These are phyloP conservation scores for Hiodon tergisus DNA, from an alignment of 2,113 vertebrate species.

Conservation along the genomic window DNA sequence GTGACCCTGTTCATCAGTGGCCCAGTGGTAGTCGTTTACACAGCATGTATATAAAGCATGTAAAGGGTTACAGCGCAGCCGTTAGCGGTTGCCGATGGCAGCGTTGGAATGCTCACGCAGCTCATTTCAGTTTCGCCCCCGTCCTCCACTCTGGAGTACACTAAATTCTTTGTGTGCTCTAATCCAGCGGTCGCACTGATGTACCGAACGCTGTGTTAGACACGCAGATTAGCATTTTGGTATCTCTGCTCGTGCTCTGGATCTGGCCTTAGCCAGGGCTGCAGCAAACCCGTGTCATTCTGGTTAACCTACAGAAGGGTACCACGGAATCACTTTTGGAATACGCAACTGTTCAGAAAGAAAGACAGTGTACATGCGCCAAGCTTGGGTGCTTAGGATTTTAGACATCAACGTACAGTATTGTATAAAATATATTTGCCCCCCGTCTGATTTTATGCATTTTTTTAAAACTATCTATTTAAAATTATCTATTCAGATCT, in stretches of 20 bases:
- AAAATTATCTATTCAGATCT: too few species aligned
- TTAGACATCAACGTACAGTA: too few species aligned
- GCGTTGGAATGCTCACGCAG: background rate
- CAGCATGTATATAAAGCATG: background rate
- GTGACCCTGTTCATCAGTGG: background rate
- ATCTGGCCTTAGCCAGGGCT: background rate
- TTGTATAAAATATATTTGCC: too few species aligned
- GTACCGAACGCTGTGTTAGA: background rate
- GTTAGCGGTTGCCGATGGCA: background rate
- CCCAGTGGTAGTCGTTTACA: background rate
- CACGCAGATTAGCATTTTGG: background rate
- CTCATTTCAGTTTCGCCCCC: constrained; percentile 5
- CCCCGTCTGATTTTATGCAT: too few species aligned
- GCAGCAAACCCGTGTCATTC: background rate
- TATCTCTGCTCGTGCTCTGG: background rate
- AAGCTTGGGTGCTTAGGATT: too few species aligned
- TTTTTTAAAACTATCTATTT: too few species aligned
- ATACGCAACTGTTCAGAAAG: too few species aligned
- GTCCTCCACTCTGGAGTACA: background rate
- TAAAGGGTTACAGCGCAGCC: background rate
- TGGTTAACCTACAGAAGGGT: too few species aligned
- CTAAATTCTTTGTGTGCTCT: background rate
- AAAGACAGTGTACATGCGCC: too few species aligned
- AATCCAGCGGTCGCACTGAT: background rate
- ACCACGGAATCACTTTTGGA: too few species aligned